Percentiles rank a stretch among this genome's conserved stretches.
phyloP scores from a whole-genome alignment of 2,113 vertebrate genomes.

The Ceratotherium simum region DNA sequence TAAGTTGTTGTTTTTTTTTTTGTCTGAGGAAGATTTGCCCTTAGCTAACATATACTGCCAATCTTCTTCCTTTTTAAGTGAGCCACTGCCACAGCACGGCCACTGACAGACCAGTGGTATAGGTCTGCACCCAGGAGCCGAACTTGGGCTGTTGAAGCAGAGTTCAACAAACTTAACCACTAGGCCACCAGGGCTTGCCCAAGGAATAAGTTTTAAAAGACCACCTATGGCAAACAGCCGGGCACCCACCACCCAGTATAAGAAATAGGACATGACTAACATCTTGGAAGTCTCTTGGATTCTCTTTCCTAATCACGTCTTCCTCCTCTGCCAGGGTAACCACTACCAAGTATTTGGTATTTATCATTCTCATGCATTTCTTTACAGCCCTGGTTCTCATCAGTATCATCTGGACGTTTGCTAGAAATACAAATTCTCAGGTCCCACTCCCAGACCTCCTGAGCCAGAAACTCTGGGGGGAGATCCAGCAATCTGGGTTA shows the following conservation, averaged over 20 bases:
- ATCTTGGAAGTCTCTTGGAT: neutral
- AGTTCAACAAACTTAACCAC: no score
- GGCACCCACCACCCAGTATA: neutral
- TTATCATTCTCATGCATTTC: neutral
- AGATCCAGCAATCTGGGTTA: neutral
- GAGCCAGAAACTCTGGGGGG: neutral
- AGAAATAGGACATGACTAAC: neutral
- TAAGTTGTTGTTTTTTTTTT: neutral
- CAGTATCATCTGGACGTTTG: neutral
- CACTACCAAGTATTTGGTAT: neutral
- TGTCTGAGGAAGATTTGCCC: no score
- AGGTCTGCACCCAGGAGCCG: no score
- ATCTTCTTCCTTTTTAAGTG: no score
- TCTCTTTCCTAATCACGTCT: neutral
- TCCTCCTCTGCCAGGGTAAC: no score
- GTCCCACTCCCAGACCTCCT: neutral
- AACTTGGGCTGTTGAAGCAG: no score
- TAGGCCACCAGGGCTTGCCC: no score
- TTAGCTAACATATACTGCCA: no score
- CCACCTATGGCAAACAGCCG: neutral
- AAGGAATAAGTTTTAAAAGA: neutral
- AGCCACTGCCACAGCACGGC: no score
- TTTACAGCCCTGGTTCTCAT: neutral
- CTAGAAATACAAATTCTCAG: neutral
- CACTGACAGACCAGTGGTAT: no score